Evolutionary conservation across 2,888 invertebrate genomes (phyloP), one percentile per base, ranked within the genome.

Genomic region (Microchrysa polita): DNA sequence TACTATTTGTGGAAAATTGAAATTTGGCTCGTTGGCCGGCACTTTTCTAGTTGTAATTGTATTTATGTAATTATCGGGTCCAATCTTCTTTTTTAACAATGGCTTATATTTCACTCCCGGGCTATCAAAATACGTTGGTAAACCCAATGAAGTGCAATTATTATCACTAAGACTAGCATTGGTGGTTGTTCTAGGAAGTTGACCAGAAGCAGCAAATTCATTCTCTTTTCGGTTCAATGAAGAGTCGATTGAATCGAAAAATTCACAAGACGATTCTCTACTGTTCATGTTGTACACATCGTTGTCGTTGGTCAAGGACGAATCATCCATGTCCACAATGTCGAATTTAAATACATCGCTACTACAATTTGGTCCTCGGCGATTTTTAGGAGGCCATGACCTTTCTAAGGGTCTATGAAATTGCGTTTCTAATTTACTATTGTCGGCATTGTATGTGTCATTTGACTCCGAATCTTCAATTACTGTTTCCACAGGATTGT

Each of bases 311-410:
- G 48, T 27, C 52, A 61, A 86, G 79, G 86, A 87, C 76, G 88
- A 87, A 81, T 94, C 94, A 80, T 94, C 94, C 12, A 91, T 93
- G 80, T 94, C 94, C 75, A 94, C 91, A 74, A 94, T 88, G 83
- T 94, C 94, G 82, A 94, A 94, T 77, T 90, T 91, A 81, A 94
- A 94, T 61, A 92, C 90, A 82, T 94, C 94, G 82, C 93, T 93
- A 18, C 88, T 88, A 76, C 88, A 86, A 82, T 90, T 90, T 76
- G 90, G 90, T 74, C 90, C 85, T 57, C 73, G 75, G 59, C 89
- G 88, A 78, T 93, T 88, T 81, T 90, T 88, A 1, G 93, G 92
- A 22, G 93, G 93, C 81, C 87, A 87, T 0, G 89, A 90, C 77
- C 93, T 87, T 81, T 94, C 94, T 77, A 95, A 85, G 12, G 94